A percentile compares a stretch with the other conserved stretches of the same genome.
These are phyloP conservation scores for Operophtera brumata DNA, from an alignment of 2,888 invertebrate genomes.

Conservation along the genomic window DNA sequence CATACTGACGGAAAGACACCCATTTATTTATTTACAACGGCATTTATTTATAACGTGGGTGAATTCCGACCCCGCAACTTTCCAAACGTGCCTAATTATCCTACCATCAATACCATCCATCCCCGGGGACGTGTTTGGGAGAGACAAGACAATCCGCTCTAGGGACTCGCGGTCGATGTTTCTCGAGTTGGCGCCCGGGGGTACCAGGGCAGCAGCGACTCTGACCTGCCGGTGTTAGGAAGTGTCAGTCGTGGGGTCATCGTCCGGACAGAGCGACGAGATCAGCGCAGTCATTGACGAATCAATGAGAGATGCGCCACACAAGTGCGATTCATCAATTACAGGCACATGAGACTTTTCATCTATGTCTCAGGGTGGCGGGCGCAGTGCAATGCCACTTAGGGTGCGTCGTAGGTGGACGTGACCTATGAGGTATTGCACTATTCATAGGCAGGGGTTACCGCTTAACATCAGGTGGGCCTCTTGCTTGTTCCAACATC, in stretches of 20 bases:
- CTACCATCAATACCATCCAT: not conserved
- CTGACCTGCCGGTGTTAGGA: not conserved
- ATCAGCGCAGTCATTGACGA: too few species aligned
- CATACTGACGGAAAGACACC: not conserved
- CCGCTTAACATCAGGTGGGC: too few species aligned
- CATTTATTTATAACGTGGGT: not conserved
- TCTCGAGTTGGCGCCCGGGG: not conserved
- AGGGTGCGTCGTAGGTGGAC: too few species aligned
- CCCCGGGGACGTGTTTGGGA: not conserved
- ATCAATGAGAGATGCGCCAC: too few species aligned
- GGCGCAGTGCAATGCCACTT: too few species aligned
- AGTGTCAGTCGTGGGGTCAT: not conserved
- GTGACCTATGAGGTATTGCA: too few species aligned
- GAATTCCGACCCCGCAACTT: not conserved
- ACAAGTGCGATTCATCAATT: too few species aligned
- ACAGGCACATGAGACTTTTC: too few species aligned
- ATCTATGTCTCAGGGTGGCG: too few species aligned
- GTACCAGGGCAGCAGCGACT: not conserved
- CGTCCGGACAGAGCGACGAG: not conserved
- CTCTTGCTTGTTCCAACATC: too few species aligned
- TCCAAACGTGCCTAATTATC: not conserved
- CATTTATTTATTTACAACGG: not conserved
- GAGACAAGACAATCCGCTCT: not conserved
- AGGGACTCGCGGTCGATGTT: not conserved
- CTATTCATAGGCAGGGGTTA: too few species aligned